phyloP scores from a whole-genome alignment of 2,113 vertebrate genomes.

The Gobiocypris rarus region DNA sequence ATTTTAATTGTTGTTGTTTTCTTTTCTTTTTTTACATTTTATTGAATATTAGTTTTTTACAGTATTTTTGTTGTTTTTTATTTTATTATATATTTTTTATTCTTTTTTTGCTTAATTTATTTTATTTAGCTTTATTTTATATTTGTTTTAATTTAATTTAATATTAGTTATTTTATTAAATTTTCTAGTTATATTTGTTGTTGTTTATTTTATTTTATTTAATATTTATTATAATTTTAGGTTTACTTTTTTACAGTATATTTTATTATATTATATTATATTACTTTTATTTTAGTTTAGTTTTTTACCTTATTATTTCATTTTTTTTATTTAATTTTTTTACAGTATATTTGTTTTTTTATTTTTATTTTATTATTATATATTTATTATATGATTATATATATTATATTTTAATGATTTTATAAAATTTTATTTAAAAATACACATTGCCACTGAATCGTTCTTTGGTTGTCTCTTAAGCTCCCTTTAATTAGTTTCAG shows the following conservation, averaged over 20 bases:
- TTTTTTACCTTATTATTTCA: background rate
- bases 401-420: too few species aligned
- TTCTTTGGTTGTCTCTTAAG: background rate
- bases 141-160: background rate
- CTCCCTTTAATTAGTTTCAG: background rate
- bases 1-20: background rate
- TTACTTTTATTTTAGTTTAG: background rate
- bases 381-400: too few species aligned
- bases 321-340: too few species aligned
- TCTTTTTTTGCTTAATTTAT: background rate
- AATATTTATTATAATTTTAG: background rate
- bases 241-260: too few species aligned
- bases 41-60: background rate
- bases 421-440: background rate
- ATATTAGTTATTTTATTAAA: background rate
- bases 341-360: background rate
- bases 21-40: background rate
- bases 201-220: background rate
- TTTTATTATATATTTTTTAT: background rate
- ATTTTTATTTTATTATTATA: background rate
- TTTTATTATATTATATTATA: background rate
- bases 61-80: background rate
- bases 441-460: background rate
- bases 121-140: background rate
- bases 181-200: background rate